Evolutionary conservation across 2,888 invertebrate genomes (phyloP), one percentile per base, ranked within the genome.

Genomic region (Hipparchia semele): DNA sequence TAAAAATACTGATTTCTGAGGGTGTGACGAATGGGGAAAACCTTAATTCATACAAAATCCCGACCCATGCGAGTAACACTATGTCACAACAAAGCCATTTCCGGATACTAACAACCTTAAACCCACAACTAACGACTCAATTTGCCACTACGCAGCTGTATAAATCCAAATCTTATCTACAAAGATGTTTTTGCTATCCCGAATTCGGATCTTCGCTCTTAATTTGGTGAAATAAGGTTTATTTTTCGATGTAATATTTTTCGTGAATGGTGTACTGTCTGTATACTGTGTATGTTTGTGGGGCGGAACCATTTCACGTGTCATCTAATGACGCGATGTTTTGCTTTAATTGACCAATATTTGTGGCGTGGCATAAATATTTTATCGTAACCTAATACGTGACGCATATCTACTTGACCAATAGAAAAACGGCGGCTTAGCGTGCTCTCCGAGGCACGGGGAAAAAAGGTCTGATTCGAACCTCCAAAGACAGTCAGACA

Each of bases 301-400:
- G 60, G 51, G 59, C 59, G 51, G 71, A 68, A 71, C 71, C 64
- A 39, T 33, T 39, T 2, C 5, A 73, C 71, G 64, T 71, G 70
- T 59, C 71, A 73, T 53, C 61, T 51, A 23, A 60, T 60, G 5
- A 39, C 23, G 70, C 71, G 73, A 73, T 65, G 71, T 65, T 59
- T 54, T 54, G 64, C 61, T 53, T 71, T 68, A 64, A 73, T 71
- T 73, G 71, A 66, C 68, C 68, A 68, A 68, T 73, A 68, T 59
- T 54, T 33, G 58, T 60, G 13, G 67, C 13, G 62, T 68, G 60
- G 49, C 6, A 65, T 68, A 60, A 39, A 39, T 23, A 23, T 23
- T 23, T 23, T 23, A 23, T 23, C 23, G 23, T 23, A 23, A 23
- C 23, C 23, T 23, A 23, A 23, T 23, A 23, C 23, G 23, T 23